phyloP scores from a whole-genome alignment of 2,113 vertebrate species.

The Siniperca chuatsi region DNA sequence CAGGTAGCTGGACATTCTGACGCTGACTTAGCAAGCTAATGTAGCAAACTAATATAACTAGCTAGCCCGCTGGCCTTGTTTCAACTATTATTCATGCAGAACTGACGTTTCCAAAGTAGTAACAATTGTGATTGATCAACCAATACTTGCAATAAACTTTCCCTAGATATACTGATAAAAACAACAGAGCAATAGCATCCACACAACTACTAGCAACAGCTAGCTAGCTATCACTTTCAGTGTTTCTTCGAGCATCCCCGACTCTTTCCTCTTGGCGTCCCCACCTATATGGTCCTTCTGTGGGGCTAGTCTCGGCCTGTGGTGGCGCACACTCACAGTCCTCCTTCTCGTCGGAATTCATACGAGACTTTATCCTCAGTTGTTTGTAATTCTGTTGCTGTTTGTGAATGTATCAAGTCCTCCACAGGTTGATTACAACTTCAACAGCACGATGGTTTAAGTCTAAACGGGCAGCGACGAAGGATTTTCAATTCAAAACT shows the following conservation, averaged over 20 bases:
- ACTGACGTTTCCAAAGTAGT: neutral
- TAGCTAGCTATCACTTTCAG: constrained; percentile 30
- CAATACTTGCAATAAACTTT: no score
- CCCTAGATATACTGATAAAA: neutral
- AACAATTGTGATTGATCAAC: no score
- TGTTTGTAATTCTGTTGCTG: constrained; percentile 68
- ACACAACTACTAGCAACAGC: neutral
- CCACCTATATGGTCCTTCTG: constrained; percentile 79
- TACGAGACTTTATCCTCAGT: constrained; percentile 83
- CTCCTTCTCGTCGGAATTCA: constrained; percentile 86
- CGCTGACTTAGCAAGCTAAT: constrained; percentile 52
- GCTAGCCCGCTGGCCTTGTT: constrained; percentile 8
- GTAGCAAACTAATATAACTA: constrained; percentile 1
- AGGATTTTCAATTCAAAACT: constrained; percentile 58
- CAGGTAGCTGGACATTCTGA: constrained; percentile 32
- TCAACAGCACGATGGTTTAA: neutral
- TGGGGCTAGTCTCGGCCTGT: constrained; percentile 82
- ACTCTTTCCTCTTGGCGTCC: constrained; percentile 58
- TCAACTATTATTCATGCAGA: neutral
- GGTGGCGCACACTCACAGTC: constrained; percentile 87
- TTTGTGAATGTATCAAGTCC: constrained; percentile 43
- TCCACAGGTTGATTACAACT: constrained; percentile 23
- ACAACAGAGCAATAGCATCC: neutral
- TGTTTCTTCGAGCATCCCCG: constrained; percentile 47
- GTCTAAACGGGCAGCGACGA: constrained; percentile 16